These are phyloP conservation scores for Chelonus insularis DNA, from an alignment of 1,140 invertebrate genomes.

Conservation along the genomic window DNA sequence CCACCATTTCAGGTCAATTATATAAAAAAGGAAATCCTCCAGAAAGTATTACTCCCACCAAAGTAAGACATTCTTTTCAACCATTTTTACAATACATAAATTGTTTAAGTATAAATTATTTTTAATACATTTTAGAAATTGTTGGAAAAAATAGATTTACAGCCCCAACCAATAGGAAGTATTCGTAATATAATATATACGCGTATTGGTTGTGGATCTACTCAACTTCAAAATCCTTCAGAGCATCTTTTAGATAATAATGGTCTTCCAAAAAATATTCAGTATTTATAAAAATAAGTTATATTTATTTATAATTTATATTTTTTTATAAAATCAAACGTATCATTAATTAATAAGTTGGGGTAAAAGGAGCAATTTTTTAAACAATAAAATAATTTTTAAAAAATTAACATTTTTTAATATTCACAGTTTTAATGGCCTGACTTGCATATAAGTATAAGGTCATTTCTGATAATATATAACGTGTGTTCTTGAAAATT, in stretches of 20 bases:
- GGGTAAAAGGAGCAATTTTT: no score
- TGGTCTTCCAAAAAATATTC: constrained; percentile 34
- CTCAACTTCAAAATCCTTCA: constrained; percentile 55
- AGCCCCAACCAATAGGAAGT: constrained; percentile 59
- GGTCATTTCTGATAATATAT: no score
- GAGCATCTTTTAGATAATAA: constrained; percentile 63
- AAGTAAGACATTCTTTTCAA: constrained; percentile 32
- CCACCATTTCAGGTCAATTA: constrained; percentile 63
- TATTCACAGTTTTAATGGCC: no score
- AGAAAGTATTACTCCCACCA: constrained; percentile 36
- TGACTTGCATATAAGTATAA: no score
- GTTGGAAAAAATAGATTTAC: constrained; percentile 50
- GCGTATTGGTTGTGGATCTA: constrained; percentile 73
- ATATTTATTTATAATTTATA: neutral
- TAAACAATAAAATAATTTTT: no score
- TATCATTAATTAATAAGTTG: no score
- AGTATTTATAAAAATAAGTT: constrained; percentile 1
- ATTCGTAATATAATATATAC: constrained; percentile 87
- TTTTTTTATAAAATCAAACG: neutral
- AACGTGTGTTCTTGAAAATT: no score
- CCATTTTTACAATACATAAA: no score
- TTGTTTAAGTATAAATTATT: no score
- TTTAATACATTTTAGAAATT: constrained; percentile 50
- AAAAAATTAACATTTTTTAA: no score
- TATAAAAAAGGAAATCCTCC: constrained; percentile 63